These are phyloP conservation scores for Takifugu flavidus DNA, from an alignment of 2,113 vertebrate genomes.

Conservation along the genomic window DNA sequence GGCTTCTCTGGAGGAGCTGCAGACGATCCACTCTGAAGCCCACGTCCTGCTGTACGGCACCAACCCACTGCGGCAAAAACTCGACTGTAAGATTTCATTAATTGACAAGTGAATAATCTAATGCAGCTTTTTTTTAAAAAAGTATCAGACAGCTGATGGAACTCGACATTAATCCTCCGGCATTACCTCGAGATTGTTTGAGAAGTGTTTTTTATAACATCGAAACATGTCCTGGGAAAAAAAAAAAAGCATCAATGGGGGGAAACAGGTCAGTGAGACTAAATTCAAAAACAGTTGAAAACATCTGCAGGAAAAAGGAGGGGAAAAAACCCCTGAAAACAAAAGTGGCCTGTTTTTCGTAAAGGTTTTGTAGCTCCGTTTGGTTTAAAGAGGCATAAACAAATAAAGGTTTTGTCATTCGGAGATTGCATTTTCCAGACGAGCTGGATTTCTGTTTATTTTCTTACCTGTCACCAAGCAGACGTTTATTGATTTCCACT, in stretches of 20 bases:
- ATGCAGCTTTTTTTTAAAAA: too few relatives aligned
- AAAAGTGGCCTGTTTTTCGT: background rate
- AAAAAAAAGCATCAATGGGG: background rate
- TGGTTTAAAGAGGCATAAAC: background rate
- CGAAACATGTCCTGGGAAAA: background rate
- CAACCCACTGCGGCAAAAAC: slow-evolving; percentile 95
- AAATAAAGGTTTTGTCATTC: slow-evolving; percentile 7
- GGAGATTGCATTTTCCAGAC: background rate
- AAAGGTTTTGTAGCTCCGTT: background rate
- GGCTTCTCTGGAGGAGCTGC: slow-evolving; percentile 93
- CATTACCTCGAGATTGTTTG: slow-evolving; percentile 3
- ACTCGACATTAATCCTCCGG: slow-evolving; percentile 1
- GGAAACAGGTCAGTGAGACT: background rate
- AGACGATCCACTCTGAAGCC: slow-evolving; percentile 91
- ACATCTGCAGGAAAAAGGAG: background rate
- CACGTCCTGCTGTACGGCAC: slow-evolving; percentile 93
- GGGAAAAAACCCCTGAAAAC: too few relatives aligned
- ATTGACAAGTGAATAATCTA: too few relatives aligned
- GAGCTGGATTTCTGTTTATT: slow-evolving; percentile 7
- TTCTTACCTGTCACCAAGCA: slow-evolving; percentile 5
- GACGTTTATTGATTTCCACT: slow-evolving; percentile 14
- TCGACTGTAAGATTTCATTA: slow-evolving; percentile 84
- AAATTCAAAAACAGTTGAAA: background rate
- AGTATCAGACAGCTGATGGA: slow-evolving; percentile 11
- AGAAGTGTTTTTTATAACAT: background rate